These are phyloP conservation scores for Helostoma temminkii DNA, from an alignment of 2,797 vertebrate genomes.

Conservation along the genomic window DNA sequence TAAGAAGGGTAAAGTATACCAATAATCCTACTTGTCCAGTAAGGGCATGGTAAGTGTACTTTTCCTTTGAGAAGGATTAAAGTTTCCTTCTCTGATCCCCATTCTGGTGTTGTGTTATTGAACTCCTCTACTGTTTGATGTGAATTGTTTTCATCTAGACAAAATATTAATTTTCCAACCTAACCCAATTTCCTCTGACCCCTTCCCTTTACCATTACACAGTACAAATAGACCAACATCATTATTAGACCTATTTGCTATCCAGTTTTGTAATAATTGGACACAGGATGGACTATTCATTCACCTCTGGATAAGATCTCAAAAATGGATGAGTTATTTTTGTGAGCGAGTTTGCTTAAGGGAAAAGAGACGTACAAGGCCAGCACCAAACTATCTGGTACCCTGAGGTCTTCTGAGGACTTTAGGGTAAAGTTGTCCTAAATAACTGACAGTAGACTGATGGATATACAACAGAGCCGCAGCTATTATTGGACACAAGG, in stretches of 20 bases:
- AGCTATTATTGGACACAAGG: constrained; percentile 76
- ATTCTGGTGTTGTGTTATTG: neutral
- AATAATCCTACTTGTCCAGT: neutral
- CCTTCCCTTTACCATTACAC: neutral
- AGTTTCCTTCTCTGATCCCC: neutral
- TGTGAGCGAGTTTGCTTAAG: constrained; percentile 26
- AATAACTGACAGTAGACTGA: constrained; percentile 76
- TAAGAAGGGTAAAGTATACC: neutral
- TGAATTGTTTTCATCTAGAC: neutral
- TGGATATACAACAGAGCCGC: constrained; percentile 64
- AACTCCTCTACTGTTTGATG: neutral
- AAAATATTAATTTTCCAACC: neutral
- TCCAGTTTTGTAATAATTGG: too few relatives aligned
- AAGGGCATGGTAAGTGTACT: neutral
- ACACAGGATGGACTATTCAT: constrained; percentile 3
- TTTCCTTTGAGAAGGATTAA: neutral
- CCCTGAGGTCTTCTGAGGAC: constrained; percentile 58
- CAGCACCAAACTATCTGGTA: constrained; percentile 48
- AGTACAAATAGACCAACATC: neutral
- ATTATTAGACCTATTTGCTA: constrained; percentile 3
- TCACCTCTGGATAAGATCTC: constrained; percentile 20
- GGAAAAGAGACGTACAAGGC: constrained; percentile 21
- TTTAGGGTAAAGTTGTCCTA: constrained; percentile 71
- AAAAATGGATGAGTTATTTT: constrained; percentile 36
- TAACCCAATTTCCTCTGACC: neutral